phyloP scores from a whole-genome alignment of 2,797 vertebrate species.

The Eutrigla gurnardus region DNA sequence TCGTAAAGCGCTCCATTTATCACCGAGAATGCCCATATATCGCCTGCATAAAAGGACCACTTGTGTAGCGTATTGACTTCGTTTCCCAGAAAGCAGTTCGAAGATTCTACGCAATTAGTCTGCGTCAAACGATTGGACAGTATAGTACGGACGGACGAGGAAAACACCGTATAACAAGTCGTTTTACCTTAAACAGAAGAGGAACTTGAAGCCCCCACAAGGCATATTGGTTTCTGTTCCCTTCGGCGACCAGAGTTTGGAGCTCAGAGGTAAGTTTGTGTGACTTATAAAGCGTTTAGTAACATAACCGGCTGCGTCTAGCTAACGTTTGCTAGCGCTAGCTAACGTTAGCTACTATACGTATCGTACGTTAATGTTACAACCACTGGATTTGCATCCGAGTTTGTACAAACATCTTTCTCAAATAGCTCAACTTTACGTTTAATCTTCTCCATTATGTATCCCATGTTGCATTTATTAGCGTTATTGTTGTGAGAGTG shows the following conservation, averaged over 20 bases:
- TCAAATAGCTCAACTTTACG: rapidly evolving
- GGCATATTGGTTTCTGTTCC: neutral
- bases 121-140: constrained; percentile 59
- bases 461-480: neutral
- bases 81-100: constrained; percentile 73
- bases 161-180: neutral
- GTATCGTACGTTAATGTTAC: too few relatives aligned
- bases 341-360: constrained; percentile 14
- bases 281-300: neutral
- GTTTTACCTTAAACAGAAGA: rapidly evolving
- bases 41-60: too few relatives aligned
- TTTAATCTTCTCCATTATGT: rapidly evolving
- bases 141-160: neutral
- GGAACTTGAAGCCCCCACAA: rapidly evolving
- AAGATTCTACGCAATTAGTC: constrained; percentile 48
- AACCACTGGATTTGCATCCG: neutral
- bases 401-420: neutral
- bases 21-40: neutral
- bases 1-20: constrained; percentile 19
- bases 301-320: neutral
- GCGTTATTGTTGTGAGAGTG: neutral
- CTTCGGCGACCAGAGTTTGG: constrained; percentile 5
- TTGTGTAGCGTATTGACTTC: neutral
- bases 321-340: constrained; percentile 49
- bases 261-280: constrained; percentile 57